Conservation (phyloP, 2,797 vertebrate genomes). For the Astyanax mexicanus region DNA sequence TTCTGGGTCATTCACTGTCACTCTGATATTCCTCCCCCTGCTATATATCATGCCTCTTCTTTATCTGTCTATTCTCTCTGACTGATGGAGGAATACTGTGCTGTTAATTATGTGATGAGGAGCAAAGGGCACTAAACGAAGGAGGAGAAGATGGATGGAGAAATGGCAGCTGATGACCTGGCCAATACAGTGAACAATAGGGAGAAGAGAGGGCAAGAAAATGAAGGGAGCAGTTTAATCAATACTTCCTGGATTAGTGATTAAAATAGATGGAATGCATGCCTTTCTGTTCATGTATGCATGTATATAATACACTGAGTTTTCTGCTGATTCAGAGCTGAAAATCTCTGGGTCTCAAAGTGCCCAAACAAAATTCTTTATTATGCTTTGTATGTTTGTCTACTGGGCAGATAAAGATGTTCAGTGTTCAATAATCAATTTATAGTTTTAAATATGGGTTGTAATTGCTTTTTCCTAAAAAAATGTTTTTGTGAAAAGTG, state of each 20-base stretch:
- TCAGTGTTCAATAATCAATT: too few relatives aligned
- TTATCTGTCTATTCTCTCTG: conserved; percentile 48
- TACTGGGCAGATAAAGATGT: too few relatives aligned
- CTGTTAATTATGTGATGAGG: conserved; percentile 79
- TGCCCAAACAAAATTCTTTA: too few relatives aligned
- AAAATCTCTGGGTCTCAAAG: too few relatives aligned
- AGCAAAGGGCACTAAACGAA: conserved; percentile 69
- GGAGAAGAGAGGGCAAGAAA: conserved; percentile 13
- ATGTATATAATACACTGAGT: not conserved
- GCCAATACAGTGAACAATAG: conserved; percentile 37
- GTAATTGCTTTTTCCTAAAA: too few relatives aligned
- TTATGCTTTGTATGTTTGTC: too few relatives aligned
- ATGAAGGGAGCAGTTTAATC: conserved; percentile 50
- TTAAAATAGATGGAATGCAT: conserved; percentile 28
- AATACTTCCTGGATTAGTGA: conserved; percentile 53
- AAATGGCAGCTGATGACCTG: conserved; percentile 46
- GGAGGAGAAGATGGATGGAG: conserved; percentile 51
- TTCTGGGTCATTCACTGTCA: conserved; percentile 43
- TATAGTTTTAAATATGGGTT: too few relatives aligned
- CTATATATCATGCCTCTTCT: conserved; percentile 17
- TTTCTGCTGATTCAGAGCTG: too few relatives aligned
- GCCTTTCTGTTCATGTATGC: conserved; percentile 12
- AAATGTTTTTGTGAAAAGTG: too few relatives aligned
- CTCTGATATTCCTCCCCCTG: not conserved
- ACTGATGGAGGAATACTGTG: conserved; percentile 72